Conservation (phyloP, 2,888 invertebrate species). For the Drosophila prolongata region DNA sequence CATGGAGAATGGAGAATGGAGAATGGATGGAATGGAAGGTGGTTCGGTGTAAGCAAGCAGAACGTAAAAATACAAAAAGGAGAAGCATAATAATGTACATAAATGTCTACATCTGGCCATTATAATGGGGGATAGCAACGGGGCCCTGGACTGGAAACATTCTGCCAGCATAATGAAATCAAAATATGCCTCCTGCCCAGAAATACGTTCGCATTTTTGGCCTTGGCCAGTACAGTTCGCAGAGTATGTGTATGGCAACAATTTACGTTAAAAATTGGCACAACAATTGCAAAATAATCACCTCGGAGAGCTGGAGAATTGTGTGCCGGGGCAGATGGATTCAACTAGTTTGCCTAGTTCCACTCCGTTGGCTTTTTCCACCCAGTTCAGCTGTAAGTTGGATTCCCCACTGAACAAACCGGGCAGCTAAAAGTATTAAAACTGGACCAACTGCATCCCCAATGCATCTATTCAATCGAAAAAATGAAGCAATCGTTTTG, state of each 20-base stretch:
- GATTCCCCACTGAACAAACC: conserved; percentile 53
- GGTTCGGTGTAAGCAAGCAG: conserved; percentile 40
- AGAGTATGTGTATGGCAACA: conserved; percentile 23
- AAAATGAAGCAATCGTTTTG: conserved; percentile 61
- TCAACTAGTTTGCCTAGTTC: conserved; percentile 30
- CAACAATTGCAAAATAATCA: conserved; percentile 71
- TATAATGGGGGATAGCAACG: conserved; percentile 39
- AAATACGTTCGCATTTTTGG: conserved; percentile 2
- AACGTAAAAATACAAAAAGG: conserved; percentile 35
- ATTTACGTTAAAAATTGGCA: conserved; percentile 58
- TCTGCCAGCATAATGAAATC: conserved; percentile 56
- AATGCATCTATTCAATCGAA: conserved; percentile 22
- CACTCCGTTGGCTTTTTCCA: conserved; percentile 7
- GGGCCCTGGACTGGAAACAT: conserved; percentile 37
- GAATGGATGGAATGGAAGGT: background rate
- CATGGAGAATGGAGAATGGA: conserved; percentile 14
- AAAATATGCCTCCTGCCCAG: conserved; percentile 53
- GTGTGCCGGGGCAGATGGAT: conserved; percentile 14
- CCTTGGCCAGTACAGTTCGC: conserved; percentile 1
- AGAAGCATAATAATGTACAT: conserved; percentile 41
- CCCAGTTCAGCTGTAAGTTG: conserved; percentile 3
- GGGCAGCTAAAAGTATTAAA: conserved; percentile 66
- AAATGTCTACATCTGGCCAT: conserved; percentile 43
- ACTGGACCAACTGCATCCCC: conserved; percentile 19
- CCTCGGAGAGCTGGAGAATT: conserved; percentile 59